Conservation (phyloP, 2,113 vertebrate species). For the Odocoileus hemionus region DNA sequence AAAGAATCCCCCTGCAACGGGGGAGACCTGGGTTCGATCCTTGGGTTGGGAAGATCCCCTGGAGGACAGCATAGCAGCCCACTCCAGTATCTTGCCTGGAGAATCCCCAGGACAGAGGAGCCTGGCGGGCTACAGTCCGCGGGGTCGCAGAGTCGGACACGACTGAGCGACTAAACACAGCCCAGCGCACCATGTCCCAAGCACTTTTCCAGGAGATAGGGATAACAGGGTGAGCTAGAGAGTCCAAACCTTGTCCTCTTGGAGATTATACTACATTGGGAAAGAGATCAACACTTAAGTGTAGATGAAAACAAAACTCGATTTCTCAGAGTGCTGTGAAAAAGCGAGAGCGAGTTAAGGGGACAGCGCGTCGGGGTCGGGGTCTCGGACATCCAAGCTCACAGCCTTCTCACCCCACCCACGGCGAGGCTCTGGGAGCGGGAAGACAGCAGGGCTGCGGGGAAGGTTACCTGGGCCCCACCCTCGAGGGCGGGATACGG, state of each 20-base stretch:
- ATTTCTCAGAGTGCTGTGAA: neutral
- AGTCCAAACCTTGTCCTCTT: neutral
- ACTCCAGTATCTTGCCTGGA: neutral
- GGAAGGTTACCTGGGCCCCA: neutral
- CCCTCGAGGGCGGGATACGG: neutral
- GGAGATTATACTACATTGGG: neutral
- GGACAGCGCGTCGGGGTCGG: neutral
- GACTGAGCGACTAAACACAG: neutral
- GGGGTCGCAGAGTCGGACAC: neutral
- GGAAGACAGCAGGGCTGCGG: fast-evolving
- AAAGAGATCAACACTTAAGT: neutral
- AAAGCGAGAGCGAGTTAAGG: neutral
- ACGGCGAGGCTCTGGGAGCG: fast-evolving
- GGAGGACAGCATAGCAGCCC: neutral
- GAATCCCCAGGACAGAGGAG: no score
- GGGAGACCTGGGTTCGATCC: neutral
- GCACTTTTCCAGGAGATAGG: neutral
- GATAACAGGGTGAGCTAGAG: neutral
- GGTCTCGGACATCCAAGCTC: neutral
- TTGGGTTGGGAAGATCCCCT: neutral
- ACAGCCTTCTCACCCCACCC: neutral
- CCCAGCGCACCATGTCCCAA: neutral
- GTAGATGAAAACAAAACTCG: neutral
- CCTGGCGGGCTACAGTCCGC: neutral
- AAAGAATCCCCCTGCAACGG: neutral